phyloP scores from a whole-genome alignment of 2,888 invertebrate species.

The Coronaproctus castanopsis region DNA sequence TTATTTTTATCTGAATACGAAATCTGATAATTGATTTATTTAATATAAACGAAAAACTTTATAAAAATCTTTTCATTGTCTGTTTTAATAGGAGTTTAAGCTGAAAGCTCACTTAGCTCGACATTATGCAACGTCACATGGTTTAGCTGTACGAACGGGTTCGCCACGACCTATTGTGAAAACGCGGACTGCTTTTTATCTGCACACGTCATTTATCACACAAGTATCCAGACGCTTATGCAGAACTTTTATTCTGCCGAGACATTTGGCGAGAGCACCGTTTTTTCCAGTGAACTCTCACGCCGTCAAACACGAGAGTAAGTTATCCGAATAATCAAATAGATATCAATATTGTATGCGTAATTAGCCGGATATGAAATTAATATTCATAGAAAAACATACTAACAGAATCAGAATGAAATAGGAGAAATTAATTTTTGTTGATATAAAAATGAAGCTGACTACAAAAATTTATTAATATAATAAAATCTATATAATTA shows the following conservation, averaged over 20 bases:
- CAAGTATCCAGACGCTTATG: slow-evolving; percentile 72
- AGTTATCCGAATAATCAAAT: slow-evolving; percentile 25
- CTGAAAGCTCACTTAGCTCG: slow-evolving; percentile 81
- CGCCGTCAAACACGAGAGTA: slow-evolving; percentile 74
- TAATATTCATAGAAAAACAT: slow-evolving; percentile 1
- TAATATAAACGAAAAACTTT: slow-evolving; percentile 2
- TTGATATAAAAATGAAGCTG: no score
- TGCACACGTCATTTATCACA: slow-evolving; percentile 76
- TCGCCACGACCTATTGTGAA: slow-evolving; percentile 88
- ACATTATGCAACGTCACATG: slow-evolving; percentile 84
- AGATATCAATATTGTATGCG: neutral
- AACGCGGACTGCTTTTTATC: slow-evolving; percentile 87
- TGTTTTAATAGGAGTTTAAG: slow-evolving; percentile 59
- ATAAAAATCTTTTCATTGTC: no score
- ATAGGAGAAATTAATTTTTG: no score
- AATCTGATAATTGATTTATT: neutral
- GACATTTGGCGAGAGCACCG: slow-evolving; percentile 76
- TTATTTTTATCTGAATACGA: neutral
- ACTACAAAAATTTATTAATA: no score
- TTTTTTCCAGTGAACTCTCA: slow-evolving; percentile 48
- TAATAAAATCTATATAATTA: no score
- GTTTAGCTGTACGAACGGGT: slow-evolving; percentile 46
- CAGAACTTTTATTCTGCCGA: slow-evolving; percentile 49
- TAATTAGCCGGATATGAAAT: neutral
- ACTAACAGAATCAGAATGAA: slow-evolving; percentile 8